A percentile compares a stretch with the other conserved stretches of the same genome.
Evolutionary conservation across 2,113 vertebrate species (phyloP).

Genomic region (Eclectus roratus): DNA sequence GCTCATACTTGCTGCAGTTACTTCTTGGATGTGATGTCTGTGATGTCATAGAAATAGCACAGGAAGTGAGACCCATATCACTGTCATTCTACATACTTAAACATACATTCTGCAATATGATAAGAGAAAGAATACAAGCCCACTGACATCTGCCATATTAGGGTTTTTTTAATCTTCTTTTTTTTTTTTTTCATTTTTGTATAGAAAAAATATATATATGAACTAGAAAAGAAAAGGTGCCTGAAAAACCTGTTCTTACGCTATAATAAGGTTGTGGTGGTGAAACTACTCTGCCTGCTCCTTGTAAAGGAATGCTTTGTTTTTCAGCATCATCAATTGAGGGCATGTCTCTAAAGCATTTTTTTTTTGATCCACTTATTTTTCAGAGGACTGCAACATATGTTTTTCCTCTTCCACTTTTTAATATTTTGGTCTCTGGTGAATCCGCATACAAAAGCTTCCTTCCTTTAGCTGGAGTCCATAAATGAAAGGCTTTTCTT

Average conservation of each 20-base stretch:
- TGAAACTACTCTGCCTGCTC: background rate
- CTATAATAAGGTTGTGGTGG: background rate
- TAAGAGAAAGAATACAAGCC: background rate
- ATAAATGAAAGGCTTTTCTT: constrained; percentile 81
- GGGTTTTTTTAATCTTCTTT: background rate
- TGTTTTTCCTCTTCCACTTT: constrained; percentile 78
- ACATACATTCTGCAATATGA: background rate
- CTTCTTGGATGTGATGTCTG: background rate
- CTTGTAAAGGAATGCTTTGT: constrained; percentile 1
- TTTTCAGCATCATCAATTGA: constrained; percentile 5
- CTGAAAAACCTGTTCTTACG: background rate
- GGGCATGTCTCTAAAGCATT: constrained; percentile 43
- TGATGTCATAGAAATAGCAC: background rate
- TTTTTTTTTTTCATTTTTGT: background rate
- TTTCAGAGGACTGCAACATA: constrained; percentile 61
- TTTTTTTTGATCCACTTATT: constrained; percentile 43
- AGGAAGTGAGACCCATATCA: background rate
- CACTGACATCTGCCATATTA: background rate
- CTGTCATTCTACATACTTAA: background rate
- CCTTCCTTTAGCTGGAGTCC: constrained; percentile 77
- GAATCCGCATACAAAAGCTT: constrained; percentile 78
- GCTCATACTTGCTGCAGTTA: background rate
- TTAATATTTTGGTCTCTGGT: constrained; percentile 79
- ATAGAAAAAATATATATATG: background rate
- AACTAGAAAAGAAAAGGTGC: background rate